A percentile compares a stretch with the other conserved stretches of the same genome.
These are phyloP conservation scores for Erebia ligea DNA, from an alignment of 2,888 invertebrate species.

Conservation along the genomic window DNA sequence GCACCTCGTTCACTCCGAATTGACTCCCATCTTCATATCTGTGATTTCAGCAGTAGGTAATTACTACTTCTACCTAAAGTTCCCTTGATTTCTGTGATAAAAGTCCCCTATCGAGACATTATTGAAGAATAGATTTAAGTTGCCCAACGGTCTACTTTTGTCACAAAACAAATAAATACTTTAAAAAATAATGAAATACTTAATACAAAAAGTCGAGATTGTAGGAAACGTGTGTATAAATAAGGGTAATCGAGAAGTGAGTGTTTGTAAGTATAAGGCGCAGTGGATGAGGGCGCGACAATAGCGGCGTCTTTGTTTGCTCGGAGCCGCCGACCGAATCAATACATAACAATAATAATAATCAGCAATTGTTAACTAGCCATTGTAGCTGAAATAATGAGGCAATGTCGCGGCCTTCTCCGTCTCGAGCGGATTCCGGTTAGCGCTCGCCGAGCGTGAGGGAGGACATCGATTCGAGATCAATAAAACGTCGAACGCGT, in stretches of 20 bases:
- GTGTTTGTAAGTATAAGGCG: slow-evolving; percentile 52
- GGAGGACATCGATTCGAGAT: slow-evolving; percentile 62
- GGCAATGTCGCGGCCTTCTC: slow-evolving; percentile 70
- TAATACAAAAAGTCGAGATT: slow-evolving; percentile 52
- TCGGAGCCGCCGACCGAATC: slow-evolving; percentile 59
- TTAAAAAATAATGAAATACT: slow-evolving; percentile 50
- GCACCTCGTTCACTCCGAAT: slow-evolving; percentile 49
- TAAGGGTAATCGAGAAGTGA: slow-evolving; percentile 66
- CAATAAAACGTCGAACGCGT: slow-evolving; percentile 59
- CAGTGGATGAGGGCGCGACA: slow-evolving; percentile 60
- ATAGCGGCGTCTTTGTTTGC: slow-evolving; percentile 55
- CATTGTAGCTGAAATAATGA: slow-evolving; percentile 69
- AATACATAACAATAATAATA: slow-evolving; percentile 60
- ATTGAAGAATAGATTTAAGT: slow-evolving; percentile 47
- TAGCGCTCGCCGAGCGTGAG: slow-evolving; percentile 58
- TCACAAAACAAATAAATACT: slow-evolving; percentile 46
- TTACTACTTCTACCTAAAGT: slow-evolving; percentile 50
- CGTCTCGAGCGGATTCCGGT: slow-evolving; percentile 59
- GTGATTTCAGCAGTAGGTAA: slow-evolving; percentile 48
- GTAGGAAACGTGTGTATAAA: slow-evolving; percentile 53
- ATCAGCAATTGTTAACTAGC: slow-evolving; percentile 68
- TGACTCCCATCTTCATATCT: slow-evolving; percentile 39
- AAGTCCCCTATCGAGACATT: slow-evolving; percentile 56
- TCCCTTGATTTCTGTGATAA: slow-evolving; percentile 62
- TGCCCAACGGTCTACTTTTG: slow-evolving; percentile 45